phyloP scores from a whole-genome alignment of 2,113 vertebrate species.

The Sebastes schlegelii region DNA sequence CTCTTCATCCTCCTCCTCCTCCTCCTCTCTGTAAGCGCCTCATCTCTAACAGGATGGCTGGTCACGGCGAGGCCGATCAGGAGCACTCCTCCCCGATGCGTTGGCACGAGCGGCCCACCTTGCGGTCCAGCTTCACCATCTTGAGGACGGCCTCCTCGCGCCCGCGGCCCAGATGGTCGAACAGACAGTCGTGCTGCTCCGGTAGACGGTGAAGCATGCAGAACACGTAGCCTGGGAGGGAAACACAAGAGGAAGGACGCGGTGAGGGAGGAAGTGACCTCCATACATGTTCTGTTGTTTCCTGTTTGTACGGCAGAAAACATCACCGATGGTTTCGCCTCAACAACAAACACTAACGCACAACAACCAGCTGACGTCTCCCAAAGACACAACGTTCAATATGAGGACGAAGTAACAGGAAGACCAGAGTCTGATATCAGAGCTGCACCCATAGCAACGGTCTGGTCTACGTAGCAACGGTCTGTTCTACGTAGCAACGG shows the following conservation, averaged over 20 bases:
- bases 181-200: conserved; percentile 96
- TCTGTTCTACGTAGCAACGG: too few species aligned
- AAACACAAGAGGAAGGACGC: neutral
- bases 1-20: conserved; percentile 21
- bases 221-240: conserved; percentile 92
- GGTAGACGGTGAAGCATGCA: conserved; percentile 97
- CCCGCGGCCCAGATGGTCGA: conserved; percentile 97
- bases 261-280: conserved; percentile 33
- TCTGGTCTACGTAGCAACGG: too few species aligned
- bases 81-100: conserved; percentile 98
- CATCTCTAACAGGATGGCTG: conserved; percentile 40
- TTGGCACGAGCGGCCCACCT: conserved; percentile 98
- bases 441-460: too few species aligned
- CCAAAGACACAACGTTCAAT: too few species aligned
- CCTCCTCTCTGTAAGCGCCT: conserved; percentile 54
- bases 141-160: conserved; percentile 98
- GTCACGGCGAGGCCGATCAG: conserved; percentile 80
- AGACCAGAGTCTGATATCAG: too few species aligned
- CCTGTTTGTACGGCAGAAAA: too few species aligned
- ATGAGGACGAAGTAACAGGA: too few species aligned
- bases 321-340: too few species aligned
- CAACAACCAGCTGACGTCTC: too few species aligned
- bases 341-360: too few species aligned
- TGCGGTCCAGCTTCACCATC: conserved; percentile 99
- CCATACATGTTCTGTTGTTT: neutral